Evolutionary conservation across 2,888 invertebrate species (phyloP), one percentile per base, ranked within the genome.

Genomic region (Crioceris asparagi): DNA sequence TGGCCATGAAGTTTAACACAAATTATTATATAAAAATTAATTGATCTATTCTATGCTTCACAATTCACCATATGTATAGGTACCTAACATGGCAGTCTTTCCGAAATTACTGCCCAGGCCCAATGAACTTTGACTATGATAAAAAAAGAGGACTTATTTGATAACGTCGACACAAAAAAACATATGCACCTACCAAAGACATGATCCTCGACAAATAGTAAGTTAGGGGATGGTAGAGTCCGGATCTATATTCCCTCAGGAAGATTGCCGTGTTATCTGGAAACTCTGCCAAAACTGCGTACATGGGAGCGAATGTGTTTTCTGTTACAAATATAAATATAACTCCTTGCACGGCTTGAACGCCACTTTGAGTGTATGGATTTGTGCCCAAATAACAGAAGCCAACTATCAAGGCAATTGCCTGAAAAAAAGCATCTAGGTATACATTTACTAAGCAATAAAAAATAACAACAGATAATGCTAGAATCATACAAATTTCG

Each of bases 261-360:
- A 92, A 79, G 29, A 91, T 65, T 0, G 91, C 88, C 44, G 86
- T 75, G 56, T 77, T 75, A 50, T 78, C 76, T 0, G 90, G 90
- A 56, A 91, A 86, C 52, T 85, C 74, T 48, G 85, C 78, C 26
- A 94, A 68, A 1, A 88, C 84, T 0, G 87, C 82, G 61, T 93
- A 93, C 82, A 93, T 85, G 1, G 90, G 88, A 36, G 80, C 78
- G 64, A 92, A 93, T 1, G 90, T 86, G 56, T 90, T 86, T 68
- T 93, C 91, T 0, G 86, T 79, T 29, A 90, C 84, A 62, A 91
- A 75, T 48, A 90, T 79, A 62, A 91, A 92, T 4, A 92, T 65
- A 0, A 83, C 83, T 3, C 92, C 93, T 59, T 91, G 87, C 1
- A 90, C 78, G 16, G 88, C 83, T 57, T 88, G 87, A 15, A 94